Base-by-base conservation (phyloP, 2,113 vertebrate species). In the Cinclus cinclus region DNA sequence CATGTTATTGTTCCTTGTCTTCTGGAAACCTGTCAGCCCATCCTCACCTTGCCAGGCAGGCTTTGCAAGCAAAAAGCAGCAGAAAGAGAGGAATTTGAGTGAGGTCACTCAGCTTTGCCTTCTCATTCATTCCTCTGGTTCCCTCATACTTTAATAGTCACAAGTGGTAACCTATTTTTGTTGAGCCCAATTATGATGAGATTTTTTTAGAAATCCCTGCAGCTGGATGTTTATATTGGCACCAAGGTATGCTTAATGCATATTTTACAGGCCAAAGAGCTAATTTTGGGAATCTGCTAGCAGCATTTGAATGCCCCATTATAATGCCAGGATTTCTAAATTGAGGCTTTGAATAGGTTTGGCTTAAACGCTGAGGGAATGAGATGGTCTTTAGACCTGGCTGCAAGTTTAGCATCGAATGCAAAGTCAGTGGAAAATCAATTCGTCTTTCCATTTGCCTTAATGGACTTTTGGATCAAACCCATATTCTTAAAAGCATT, bases 401-500 rank as follows among this genome's bases (percentile, higher is more conserved):
- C 93, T 94, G 44, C 28, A 81, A 74, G 73, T 86, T 78, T 81
- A 90, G 85, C 20, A 44, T 68, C 56, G 83, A 64, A 62, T 89
- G 93, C 60, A 52, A 94, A 94, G 76, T 81, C 92, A 93, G 71
- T 92, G 93, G 90, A 96, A 96, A 95, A 95, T 96, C 79, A 83
- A 90, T 96, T 94, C 1, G 0, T 92, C 83, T 93, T 95, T 96
- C 93, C 94, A 94, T 93, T 94, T 93, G 52, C 79, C 56, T 84
- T 96, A 97, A 97, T 97, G 93, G 88, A 78, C 73, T 93, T 87
- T 41, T 96, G 94, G 95, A 96, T 90, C 83, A 94, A 92, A 74
- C 86, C 86, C 88, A 93, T 84, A 33, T 68, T 93, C 80, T 81
- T 96, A 95, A 96, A 96, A 96, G 90, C 95, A 84, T 90, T 89